Conservation (phyloP, 2,888 invertebrate genomes). For the Branchellion lobata region DNA sequence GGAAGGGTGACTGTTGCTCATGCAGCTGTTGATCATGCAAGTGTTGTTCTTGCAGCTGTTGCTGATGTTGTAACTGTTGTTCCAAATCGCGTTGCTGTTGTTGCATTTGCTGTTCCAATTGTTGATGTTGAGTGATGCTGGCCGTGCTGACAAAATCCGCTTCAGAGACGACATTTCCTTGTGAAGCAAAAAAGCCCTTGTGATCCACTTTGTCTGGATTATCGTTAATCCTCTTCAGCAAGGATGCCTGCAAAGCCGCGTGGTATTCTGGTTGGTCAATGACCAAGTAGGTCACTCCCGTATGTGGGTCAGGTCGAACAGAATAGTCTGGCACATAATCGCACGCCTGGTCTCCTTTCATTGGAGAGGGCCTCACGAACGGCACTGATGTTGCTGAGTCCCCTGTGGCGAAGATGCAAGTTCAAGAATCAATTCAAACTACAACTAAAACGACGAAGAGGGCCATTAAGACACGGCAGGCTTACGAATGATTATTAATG, state of each 20-base stretch:
- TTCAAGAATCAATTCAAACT: too few species aligned
- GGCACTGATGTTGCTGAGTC: too few species aligned
- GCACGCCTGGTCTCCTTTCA: background rate
- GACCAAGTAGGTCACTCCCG: background rate
- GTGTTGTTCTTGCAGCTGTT: conserved; percentile 1
- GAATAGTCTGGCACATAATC: conserved; percentile 41
- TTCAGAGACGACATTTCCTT: background rate
- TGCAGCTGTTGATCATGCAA: conserved; percentile 4
- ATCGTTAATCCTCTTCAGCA: conserved; percentile 27
- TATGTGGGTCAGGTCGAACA: conserved; percentile 24
- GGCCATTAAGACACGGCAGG: too few species aligned
- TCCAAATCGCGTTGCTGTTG: background rate
- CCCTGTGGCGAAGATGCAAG: too few species aligned
- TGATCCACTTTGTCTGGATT: background rate
- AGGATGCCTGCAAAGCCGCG: conserved; percentile 24
- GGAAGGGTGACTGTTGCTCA: too few species aligned
- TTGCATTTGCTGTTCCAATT: background rate
- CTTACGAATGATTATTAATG: too few species aligned
- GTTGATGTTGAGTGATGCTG: background rate
- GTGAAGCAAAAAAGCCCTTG: too few species aligned
- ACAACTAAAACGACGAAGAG: too few species aligned
- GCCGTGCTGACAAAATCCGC: background rate
- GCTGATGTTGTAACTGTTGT: background rate
- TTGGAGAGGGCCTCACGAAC: too few species aligned
- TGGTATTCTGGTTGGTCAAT: conserved; percentile 6